phyloP scores from a whole-genome alignment of 2,113 vertebrate genomes.

The Petromus typicus region DNA sequence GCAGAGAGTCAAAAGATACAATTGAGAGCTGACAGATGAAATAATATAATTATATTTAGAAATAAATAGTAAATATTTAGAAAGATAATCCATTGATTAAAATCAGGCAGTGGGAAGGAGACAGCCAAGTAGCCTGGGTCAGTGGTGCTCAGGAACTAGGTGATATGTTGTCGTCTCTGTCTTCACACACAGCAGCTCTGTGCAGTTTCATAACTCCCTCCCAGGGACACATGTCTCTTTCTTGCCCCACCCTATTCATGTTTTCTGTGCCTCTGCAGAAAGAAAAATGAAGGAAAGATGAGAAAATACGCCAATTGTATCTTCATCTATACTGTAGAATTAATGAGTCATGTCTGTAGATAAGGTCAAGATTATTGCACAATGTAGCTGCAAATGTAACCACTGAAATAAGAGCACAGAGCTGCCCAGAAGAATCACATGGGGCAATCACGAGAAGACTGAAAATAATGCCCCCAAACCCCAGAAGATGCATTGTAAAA shows the following conservation, averaged over 20 bases:
- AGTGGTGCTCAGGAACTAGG: neutral
- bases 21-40: constrained; percentile 49
- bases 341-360: constrained; percentile 46
- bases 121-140: neutral
- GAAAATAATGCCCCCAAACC: constrained; percentile 37
- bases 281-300: neutral
- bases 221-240: neutral
- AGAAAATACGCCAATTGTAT: constrained; percentile 12
- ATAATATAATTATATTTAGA: constrained; percentile 34
- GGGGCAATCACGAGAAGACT: constrained; percentile 45
- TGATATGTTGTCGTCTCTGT: neutral
- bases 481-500: constrained; percentile 38
- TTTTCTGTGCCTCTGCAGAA: neutral
- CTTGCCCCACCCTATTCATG: neutral
- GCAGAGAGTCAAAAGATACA: neutral
- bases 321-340: constrained; percentile 13
- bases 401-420: constrained; percentile 12
- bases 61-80: neutral
- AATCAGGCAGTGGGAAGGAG: neutral
- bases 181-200: neutral
- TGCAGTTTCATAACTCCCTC: neutral
- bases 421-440: constrained; percentile 17
- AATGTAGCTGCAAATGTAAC: constrained; percentile 23
- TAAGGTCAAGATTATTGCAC: constrained; percentile 15
- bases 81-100: constrained; percentile 2